Conservation (phyloP, 2,888 invertebrate species). For the Drosophila yooni region DNA sequence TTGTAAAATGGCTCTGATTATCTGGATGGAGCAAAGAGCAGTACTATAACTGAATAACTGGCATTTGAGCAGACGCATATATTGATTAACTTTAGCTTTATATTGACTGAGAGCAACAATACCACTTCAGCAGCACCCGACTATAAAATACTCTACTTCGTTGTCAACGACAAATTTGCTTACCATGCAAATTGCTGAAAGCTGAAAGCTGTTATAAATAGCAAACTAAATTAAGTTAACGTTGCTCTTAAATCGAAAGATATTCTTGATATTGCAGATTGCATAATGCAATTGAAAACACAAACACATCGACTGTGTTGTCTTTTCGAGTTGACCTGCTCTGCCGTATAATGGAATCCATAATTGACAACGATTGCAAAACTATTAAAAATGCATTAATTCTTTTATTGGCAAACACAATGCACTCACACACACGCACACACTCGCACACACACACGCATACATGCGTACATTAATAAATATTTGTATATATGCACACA, state of each 20-base stretch:
- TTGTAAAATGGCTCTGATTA: neutral
- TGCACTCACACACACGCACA: neutral
- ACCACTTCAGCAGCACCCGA: neutral
- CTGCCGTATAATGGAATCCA: slow-evolving; percentile 1
- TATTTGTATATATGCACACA: neutral
- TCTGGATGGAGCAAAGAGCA: neutral
- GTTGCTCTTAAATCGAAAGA: neutral
- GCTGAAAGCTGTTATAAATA: neutral
- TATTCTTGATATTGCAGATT: neutral
- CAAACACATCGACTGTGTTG: neutral
- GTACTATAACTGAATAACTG: neutral
- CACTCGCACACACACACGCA: neutral
- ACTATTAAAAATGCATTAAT: slow-evolving; percentile 13
- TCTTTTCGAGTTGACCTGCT: slow-evolving; percentile 8
- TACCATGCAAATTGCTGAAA: no score
- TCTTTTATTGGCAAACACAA: slow-evolving; percentile 4
- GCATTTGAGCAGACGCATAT: neutral
- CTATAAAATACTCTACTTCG: neutral
- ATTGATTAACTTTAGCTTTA: neutral
- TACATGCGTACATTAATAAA: neutral
- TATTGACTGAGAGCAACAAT: neutral
- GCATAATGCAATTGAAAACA: neutral
- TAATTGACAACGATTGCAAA: slow-evolving; percentile 7
- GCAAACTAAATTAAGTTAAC: neutral
- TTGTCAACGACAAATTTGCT: neutral